These are phyloP conservation scores for Athalia rosae DNA, from an alignment of 2,888 invertebrate genomes.

Conservation along the genomic window DNA sequence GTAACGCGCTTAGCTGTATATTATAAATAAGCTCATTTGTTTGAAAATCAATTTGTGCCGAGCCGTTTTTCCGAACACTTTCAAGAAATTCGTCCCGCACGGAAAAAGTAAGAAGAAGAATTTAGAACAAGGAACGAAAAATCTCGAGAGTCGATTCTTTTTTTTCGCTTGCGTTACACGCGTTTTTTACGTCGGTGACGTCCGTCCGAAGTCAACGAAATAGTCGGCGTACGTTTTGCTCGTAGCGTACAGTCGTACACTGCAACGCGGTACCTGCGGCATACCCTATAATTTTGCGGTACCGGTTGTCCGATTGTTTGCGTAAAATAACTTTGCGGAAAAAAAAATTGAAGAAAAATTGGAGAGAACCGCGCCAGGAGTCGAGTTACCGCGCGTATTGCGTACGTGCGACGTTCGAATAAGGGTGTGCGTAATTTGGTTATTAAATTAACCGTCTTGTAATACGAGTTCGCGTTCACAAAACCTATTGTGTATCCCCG, in stretches of 20 bases:
- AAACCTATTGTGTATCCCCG: background rate
- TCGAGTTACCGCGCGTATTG: background rate
- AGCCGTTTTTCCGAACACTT: too few relatives aligned
- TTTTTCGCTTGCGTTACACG: too few relatives aligned
- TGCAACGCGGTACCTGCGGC: background rate
- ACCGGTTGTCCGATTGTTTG: constrained; percentile 41
- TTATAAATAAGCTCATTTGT: too few relatives aligned
- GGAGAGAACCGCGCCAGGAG: background rate
- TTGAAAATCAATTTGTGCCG: too few relatives aligned
- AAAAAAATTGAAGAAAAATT: background rate
- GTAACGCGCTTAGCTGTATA: too few relatives aligned
- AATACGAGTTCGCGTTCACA: constrained; percentile 3
- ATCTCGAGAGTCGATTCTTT: too few relatives aligned
- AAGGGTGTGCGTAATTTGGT: constrained; percentile 4
- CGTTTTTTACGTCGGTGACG: too few relatives aligned
- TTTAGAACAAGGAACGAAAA: too few relatives aligned
- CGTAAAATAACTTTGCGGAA: constrained; percentile 2
- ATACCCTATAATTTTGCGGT: constrained; percentile 40
- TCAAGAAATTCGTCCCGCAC: background rate
- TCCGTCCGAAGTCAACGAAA: background rate
- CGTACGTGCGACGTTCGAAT: too few relatives aligned
- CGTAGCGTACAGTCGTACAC: background rate
- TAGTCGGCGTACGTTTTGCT: background rate
- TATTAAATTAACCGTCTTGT: constrained; percentile 17
- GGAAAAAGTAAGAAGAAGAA: background rate